Percentiles rank a stretch among this genome's conserved stretches.
These are phyloP conservation scores for Brachypterus glaber DNA, from an alignment of 2,888 invertebrate genomes.

Conservation along the genomic window DNA sequence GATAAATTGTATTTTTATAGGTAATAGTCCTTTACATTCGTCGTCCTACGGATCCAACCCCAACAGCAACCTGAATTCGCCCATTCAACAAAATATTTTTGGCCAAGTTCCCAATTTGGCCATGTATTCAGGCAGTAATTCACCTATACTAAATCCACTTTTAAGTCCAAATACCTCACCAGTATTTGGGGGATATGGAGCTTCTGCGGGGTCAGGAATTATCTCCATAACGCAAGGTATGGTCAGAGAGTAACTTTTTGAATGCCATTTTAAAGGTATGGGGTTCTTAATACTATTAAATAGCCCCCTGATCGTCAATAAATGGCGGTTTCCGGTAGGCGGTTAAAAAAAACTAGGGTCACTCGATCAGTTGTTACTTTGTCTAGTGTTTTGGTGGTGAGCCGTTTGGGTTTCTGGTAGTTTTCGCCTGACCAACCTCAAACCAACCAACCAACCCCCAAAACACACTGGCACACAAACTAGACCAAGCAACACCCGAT, in stretches of 20 bases:
- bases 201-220: constrained; percentile 35
- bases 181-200: constrained; percentile 30
- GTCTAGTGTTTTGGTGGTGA: too few species aligned
- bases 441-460: too few species aligned
- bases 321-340: too few species aligned
- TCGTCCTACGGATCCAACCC: constrained; percentile 31
- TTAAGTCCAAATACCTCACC: constrained; percentile 33
- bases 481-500: too few species aligned
- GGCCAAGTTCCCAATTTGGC: constrained; percentile 30
- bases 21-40: constrained; percentile 27
- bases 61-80: constrained; percentile 32
- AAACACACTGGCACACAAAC: too few species aligned
- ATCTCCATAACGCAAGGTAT: constrained; percentile 51
- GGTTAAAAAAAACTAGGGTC: too few species aligned
- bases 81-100: constrained; percentile 31
- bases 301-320: too few species aligned
- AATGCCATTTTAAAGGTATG: constrained; percentile 4
- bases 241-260: constrained; percentile 1
- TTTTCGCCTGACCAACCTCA: too few species aligned
- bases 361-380: too few species aligned
- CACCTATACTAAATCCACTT: constrained; percentile 33
- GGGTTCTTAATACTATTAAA: too few species aligned
- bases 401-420: too few species aligned
- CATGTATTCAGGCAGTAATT: constrained; percentile 31
- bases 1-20: too few species aligned